Percentiles rank a stretch among this genome's conserved stretches.
These are phyloP conservation scores for Galeopsomyia nigrocyanea DNA, from an alignment of 2,888 invertebrate species.

Conservation along the genomic window DNA sequence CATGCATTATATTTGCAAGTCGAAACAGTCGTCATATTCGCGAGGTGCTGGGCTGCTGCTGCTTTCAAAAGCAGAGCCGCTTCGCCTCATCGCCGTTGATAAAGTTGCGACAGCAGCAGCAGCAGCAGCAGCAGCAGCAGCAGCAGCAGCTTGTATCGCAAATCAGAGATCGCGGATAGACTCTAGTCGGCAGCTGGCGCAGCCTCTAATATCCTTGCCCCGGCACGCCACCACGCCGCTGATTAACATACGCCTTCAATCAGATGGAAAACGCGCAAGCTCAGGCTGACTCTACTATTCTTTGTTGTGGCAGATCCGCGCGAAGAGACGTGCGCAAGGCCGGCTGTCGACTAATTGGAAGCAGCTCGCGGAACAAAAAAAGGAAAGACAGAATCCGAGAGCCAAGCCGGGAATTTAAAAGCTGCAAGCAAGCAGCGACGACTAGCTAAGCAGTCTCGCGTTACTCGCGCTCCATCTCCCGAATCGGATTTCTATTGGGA, in stretches of 20 bases:
- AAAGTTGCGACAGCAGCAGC: constrained; percentile 46
- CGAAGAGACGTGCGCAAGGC: constrained; percentile 56
- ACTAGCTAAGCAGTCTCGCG: constrained; percentile 38
- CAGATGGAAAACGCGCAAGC: too few species aligned
- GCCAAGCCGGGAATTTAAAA: constrained; percentile 46
- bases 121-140: too few species aligned
- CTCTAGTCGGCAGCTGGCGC: constrained; percentile 42
- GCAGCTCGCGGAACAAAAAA: constrained; percentile 66
- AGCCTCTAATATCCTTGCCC: constrained; percentile 59
- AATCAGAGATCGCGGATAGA: constrained; percentile 54
- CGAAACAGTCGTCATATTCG: constrained; percentile 31
- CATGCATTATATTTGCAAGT: constrained; percentile 45
- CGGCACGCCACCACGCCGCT: constrained; percentile 60
- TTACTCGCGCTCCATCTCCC: constrained; percentile 23
- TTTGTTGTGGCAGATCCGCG: too few species aligned
- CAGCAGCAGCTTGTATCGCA: constrained; percentile 47
- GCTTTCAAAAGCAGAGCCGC: background rate
- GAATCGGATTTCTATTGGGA: constrained; percentile 45
- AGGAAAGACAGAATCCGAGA: too few species aligned
- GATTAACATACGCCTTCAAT: constrained; percentile 65
- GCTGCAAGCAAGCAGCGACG: constrained; percentile 25
- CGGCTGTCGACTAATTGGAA: constrained; percentile 68
- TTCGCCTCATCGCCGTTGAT: constrained; percentile 25
- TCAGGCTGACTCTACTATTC: too few species aligned
- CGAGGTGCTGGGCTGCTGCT: background rate